Percentiles rank a stretch among this genome's conserved stretches.
These are phyloP conservation scores for Endotricha flammealis DNA, from an alignment of 2,888 invertebrate species.

Conservation along the genomic window DNA sequence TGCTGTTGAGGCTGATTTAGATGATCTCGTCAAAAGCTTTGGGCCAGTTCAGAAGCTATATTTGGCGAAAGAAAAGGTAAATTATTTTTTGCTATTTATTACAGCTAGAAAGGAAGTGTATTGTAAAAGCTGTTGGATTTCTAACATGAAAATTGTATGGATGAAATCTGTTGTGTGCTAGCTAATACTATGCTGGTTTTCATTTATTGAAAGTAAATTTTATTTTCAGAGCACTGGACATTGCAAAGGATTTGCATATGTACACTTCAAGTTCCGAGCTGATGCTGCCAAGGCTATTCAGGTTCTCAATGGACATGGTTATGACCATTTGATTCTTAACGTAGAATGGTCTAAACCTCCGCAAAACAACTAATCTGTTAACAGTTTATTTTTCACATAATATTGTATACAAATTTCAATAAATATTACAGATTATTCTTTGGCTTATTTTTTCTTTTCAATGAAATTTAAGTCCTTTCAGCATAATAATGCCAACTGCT, in stretches of 20 bases:
- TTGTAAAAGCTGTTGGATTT: no score
- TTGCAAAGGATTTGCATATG: constrained; percentile 99
- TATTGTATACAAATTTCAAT: constrained; percentile 26
- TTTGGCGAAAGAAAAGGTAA: constrained; percentile 93
- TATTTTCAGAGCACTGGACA: constrained; percentile 82
- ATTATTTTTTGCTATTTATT: neutral
- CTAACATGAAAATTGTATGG: no score
- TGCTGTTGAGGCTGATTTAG: constrained; percentile 95
- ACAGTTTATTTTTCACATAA: constrained; percentile 26
- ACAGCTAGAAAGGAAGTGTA: neutral
- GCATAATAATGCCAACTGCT: no score
- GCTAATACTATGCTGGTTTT: no score
- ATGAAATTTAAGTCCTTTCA: no score
- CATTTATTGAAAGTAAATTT: constrained; percentile 3
- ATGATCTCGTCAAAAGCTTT: constrained; percentile 95
- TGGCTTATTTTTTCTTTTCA: constrained; percentile 1
- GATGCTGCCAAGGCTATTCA: constrained; percentile 96
- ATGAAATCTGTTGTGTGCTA: no score
- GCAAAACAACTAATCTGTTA: constrained; percentile 59
- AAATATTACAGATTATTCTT: constrained; percentile 22
- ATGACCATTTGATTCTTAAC: constrained; percentile 97
- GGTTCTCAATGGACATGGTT: constrained; percentile 94
- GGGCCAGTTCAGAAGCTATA: constrained; percentile 96
- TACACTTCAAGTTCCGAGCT: constrained; percentile 94
- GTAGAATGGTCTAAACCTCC: constrained; percentile 99